Evolutionary conservation across 2,888 invertebrate genomes (phyloP), one percentile per base, ranked within the genome.

Genomic region (Acleris holmiana): DNA sequence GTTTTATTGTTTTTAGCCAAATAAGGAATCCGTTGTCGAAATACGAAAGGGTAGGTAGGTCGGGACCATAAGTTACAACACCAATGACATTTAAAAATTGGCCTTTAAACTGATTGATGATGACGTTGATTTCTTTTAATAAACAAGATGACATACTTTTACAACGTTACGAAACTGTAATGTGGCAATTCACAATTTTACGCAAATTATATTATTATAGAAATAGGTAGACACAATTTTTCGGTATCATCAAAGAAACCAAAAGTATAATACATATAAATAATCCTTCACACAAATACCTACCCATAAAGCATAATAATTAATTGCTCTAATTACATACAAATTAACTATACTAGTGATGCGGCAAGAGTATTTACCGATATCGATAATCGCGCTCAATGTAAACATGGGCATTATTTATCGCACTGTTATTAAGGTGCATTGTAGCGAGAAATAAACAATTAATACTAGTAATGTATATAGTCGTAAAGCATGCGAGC

Each of bases 321-420:
- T 41, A 54, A 64, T 59, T 48, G 64, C 17, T 21, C 58, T 58
- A 64, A 59, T 64, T 58, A 53, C 41, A 58, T 21, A 53, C 53
- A 64, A 58, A 64, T 64, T 59, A 64, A 49, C 53, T 47, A 10
- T 17, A 47, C 35, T 64, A 64, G 64, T 64, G 53, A 64, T 48
- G 64, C 48, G 53, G 48, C 55, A 23, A 29, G n/a, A 13, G 25
- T 21, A 47, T 53, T 61, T 58, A 58, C 40, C 57, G 63, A 59
- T 64, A 41, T 48, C 58, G 41, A 64, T 64, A 58, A 53, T 21
- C 18, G 10, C 40, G 57, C 47, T 53, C 54, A 15, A 18, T 41
- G 10, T 35, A 41, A 59, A 47, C 51, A 63, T 53, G 47, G 23
- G 47, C 40, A 57, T 35, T 54, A 40, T 51, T n/a, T 35, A 53